These are phyloP conservation scores for Selenia dentaria DNA, from an alignment of 2,888 invertebrate species.

Conservation along the genomic window DNA sequence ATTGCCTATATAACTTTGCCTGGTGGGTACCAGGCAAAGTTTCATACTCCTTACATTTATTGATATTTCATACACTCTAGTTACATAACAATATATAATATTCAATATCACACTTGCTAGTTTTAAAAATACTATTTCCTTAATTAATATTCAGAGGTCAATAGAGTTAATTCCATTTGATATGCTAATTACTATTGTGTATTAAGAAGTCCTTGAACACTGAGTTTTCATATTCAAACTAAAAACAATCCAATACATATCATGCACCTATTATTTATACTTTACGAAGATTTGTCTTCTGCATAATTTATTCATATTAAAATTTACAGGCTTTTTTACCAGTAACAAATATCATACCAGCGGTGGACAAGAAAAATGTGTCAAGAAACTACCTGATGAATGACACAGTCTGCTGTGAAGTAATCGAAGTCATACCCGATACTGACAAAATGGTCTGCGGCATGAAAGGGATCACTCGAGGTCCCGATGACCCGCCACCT, in stretches of 20 bases:
- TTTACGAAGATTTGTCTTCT: too few species aligned
- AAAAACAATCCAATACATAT: conserved; percentile 10
- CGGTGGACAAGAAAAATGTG: conserved; percentile 91
- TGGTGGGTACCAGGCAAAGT: too few species aligned
- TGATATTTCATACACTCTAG: too few species aligned
- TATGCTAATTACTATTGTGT: conserved; percentile 13
- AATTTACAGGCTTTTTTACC: conserved; percentile 86
- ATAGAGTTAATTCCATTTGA: conserved; percentile 10
- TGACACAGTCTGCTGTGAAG: conserved; percentile 95
- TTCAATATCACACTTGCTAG: too few species aligned
- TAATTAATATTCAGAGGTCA: conserved; percentile 20
- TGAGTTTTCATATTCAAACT: background rate
- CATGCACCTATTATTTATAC: too few species aligned
- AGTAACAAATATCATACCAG: conserved; percentile 89
- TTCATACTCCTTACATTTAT: too few species aligned
- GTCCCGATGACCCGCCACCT: conserved; percentile 88
- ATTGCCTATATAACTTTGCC: too few species aligned
- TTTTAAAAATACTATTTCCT: too few species aligned
- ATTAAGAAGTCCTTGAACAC: background rate
- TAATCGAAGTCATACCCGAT: conserved; percentile 93
- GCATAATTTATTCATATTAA: too few species aligned
- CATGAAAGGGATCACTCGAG: conserved; percentile 91
- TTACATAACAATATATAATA: too few species aligned
- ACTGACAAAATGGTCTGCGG: conserved; percentile 94
- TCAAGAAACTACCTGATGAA: conserved; percentile 91